Conservation (phyloP, 2,797 vertebrate species). For the Phalloptychus januarius region DNA sequence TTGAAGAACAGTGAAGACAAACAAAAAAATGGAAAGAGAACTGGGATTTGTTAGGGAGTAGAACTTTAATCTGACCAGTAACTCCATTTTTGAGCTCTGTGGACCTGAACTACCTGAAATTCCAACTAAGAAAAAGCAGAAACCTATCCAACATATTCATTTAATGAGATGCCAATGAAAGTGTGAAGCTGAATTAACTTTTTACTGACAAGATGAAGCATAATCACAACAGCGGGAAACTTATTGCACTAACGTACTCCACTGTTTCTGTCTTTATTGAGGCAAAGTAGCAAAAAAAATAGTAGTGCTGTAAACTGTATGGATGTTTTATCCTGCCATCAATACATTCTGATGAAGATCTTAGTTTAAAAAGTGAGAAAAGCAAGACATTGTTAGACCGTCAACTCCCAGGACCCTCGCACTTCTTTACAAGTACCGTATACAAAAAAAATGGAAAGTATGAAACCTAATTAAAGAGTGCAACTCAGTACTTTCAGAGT, state of each 20-base stretch:
- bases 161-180: neutral
- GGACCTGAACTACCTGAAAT: neutral
- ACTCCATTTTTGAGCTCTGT: neutral
- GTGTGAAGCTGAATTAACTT: neutral
- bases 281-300: neutral
- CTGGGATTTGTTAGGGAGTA: neutral
- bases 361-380: neutral
- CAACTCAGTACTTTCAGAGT: neutral
- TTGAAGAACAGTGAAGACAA: neutral
- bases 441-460: slow-evolving; percentile 14
- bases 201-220: neutral
- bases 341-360: neutral
- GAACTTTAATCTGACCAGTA: neutral
- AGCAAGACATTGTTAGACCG: neutral
- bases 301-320: neutral
- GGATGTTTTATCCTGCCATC: neutral
- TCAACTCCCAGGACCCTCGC: slow-evolving; percentile 10
- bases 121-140: neutral
- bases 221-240: neutral
- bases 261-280: neutral
- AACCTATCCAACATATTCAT: neutral
- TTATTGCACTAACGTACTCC: neutral
- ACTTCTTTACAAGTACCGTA: slow-evolving; percentile 12
- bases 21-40: neutral
- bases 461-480: neutral